Conservation (phyloP, 92 coral and sea anemone species). For the Actinostola sp. region DNA sequence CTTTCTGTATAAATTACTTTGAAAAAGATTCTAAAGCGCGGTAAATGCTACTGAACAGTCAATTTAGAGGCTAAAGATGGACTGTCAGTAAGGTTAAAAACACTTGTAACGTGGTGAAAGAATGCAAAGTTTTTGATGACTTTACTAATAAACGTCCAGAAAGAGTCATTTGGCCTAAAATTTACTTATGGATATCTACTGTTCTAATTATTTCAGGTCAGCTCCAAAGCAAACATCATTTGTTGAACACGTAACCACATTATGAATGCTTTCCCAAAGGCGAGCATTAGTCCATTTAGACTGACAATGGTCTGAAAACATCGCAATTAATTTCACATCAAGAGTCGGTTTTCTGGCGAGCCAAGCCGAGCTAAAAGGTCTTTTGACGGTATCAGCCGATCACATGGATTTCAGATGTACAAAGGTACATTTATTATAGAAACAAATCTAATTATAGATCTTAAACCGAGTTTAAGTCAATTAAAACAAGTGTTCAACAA, state of each 20-base stretch:
- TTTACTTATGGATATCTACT: background rate
- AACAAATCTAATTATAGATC: background rate
- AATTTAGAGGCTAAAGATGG: background rate
- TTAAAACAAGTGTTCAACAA: background rate
- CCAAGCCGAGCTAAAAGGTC: background rate
- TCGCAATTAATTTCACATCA: constrained; percentile 1
- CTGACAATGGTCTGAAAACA: background rate
- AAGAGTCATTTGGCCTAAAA: background rate
- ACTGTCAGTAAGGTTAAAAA: too few relatives aligned
- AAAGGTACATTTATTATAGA: too few relatives aligned
- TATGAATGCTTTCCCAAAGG: background rate
- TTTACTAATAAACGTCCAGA: background rate
- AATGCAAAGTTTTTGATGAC: background rate
- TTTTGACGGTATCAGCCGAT: background rate
- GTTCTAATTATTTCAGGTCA: constrained; percentile 6
- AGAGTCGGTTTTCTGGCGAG: background rate
- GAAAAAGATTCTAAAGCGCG: constrained; percentile 10
- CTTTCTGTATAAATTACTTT: background rate
- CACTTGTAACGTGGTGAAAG: background rate
- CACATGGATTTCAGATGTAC: too few relatives aligned
- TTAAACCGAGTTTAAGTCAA: background rate
- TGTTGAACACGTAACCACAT: constrained; percentile 3
- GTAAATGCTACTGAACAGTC: background rate
- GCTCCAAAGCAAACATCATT: constrained; percentile 1
- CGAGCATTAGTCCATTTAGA: background rate